phyloP scores from a whole-genome alignment of 2,888 invertebrate genomes.

The Beris morrisii region DNA sequence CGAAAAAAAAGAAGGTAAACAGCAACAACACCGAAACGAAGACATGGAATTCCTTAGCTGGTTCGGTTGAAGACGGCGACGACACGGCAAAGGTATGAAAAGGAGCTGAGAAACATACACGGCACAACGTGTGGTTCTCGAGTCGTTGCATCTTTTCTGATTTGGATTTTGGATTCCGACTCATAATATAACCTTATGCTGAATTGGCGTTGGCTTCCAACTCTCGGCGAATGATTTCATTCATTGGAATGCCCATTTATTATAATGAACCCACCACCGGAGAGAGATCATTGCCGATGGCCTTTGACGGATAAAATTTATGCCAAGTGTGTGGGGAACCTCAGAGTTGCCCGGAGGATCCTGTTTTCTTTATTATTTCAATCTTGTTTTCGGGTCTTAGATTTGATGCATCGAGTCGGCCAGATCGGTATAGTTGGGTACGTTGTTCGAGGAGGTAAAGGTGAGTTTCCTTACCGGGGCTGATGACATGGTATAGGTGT shows the following conservation, averaged over 20 bases:
- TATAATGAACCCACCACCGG: slow-evolving; percentile 28
- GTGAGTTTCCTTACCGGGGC: too few species aligned
- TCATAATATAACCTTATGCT: not conserved
- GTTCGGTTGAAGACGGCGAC: not conserved
- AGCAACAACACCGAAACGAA: too few species aligned
- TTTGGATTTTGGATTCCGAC: slow-evolving; percentile 1
- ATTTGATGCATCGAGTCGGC: too few species aligned
- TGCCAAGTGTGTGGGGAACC: too few species aligned
- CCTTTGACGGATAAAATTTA: slow-evolving; percentile 17
- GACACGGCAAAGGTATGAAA: slow-evolving; percentile 5
- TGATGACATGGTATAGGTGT: too few species aligned
- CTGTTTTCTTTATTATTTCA: not conserved
- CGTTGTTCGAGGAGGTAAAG: too few species aligned
- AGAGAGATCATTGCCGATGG: slow-evolving; percentile 31
- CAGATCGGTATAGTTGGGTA: too few species aligned
- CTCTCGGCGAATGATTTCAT: slow-evolving; percentile 32
- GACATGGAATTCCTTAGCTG: slow-evolving; percentile 5
- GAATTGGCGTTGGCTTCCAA: not conserved
- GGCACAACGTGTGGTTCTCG: not conserved
- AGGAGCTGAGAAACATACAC: slow-evolving; percentile 9
- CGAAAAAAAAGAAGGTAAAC: too few species aligned
- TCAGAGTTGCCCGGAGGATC: not conserved
- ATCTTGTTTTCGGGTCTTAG: too few species aligned
- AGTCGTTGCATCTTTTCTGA: not conserved
- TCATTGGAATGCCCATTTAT: slow-evolving; percentile 37